Conservation (phyloP, 2,888 invertebrate genomes). For the Tenthredo notha region DNA sequence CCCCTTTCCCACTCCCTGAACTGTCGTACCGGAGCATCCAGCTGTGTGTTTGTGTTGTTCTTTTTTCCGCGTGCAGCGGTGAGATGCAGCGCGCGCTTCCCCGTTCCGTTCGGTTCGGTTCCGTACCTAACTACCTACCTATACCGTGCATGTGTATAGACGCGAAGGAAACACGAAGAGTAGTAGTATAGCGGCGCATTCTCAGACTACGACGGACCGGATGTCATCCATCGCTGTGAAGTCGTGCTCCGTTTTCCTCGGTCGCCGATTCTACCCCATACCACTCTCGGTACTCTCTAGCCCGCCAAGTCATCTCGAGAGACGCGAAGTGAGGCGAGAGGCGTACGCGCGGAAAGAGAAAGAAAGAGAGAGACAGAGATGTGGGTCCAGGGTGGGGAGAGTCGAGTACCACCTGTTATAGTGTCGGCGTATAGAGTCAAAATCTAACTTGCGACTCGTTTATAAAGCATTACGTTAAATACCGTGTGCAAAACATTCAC, state of each 20-base stretch:
- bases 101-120: constrained; percentile 28
- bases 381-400: constrained; percentile 23
- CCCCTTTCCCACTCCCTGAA: too few relatives aligned
- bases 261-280: constrained; percentile 26
- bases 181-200: constrained; percentile 62
- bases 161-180: background rate
- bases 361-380: background rate
- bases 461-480: background rate
- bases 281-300: background rate
- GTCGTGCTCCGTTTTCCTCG: constrained; percentile 47
- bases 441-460: background rate
- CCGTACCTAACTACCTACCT: background rate
- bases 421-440: background rate
- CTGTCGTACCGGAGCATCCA: background rate
- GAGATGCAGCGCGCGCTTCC: constrained; percentile 13
- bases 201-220: constrained; percentile 70
- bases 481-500: background rate
- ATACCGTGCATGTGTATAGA: background rate
- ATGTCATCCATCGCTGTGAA: constrained; percentile 74
- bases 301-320: constrained; percentile 20
- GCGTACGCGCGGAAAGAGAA: constrained; percentile 47
- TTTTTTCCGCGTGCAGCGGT: background rate
- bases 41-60: background rate
- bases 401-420: constrained; percentile 2
- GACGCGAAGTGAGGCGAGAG: constrained; percentile 25